Evolutionary conservation across 1,140 invertebrate species (phyloP).

Genomic region (Acromyrmex heyeri): DNA sequence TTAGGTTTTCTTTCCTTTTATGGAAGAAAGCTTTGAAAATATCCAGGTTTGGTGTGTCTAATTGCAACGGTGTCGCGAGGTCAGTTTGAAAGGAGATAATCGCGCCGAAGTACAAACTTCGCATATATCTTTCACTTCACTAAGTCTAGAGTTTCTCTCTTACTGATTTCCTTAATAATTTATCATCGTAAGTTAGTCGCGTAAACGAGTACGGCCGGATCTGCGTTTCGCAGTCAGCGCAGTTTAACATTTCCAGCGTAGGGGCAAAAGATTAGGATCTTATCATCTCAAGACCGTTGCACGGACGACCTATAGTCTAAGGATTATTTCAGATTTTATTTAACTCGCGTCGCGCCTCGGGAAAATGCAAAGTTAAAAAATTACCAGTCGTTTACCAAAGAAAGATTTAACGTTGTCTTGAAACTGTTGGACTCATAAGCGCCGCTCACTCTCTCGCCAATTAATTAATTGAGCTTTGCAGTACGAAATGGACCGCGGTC

Average conservation of each 20-base stretch:
- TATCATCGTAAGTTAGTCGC: constrained; percentile 53
- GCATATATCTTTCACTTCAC: constrained; percentile 35
- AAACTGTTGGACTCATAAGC: constrained; percentile 61
- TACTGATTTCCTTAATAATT: constrained; percentile 54
- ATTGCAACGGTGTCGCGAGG: constrained; percentile 16
- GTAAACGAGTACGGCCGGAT: constrained; percentile 34
- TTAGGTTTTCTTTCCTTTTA: background rate
- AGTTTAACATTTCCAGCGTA: constrained; percentile 9
- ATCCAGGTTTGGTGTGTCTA: background rate
- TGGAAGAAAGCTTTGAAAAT: background rate
- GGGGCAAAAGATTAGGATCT: constrained; percentile 39
- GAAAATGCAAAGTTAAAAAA: background rate
- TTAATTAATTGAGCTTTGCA: constrained; percentile 83
- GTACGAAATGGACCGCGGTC: constrained; percentile 81
- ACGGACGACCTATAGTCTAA: background rate
- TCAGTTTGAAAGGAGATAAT: constrained; percentile 40
- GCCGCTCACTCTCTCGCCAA: constrained; percentile 69
- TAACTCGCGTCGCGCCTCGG: background rate
- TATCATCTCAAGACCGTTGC: background rate
- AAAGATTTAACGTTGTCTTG: constrained; percentile 68
- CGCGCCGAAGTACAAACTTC: constrained; percentile 41
- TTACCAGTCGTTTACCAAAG: background rate
- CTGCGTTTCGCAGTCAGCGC: constrained; percentile 18
- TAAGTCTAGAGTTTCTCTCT: constrained; percentile 47
- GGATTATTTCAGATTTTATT: constrained; percentile 26